Base-by-base conservation (phyloP, 2,797 vertebrate genomes). In the Prunella strophiata region DNA sequence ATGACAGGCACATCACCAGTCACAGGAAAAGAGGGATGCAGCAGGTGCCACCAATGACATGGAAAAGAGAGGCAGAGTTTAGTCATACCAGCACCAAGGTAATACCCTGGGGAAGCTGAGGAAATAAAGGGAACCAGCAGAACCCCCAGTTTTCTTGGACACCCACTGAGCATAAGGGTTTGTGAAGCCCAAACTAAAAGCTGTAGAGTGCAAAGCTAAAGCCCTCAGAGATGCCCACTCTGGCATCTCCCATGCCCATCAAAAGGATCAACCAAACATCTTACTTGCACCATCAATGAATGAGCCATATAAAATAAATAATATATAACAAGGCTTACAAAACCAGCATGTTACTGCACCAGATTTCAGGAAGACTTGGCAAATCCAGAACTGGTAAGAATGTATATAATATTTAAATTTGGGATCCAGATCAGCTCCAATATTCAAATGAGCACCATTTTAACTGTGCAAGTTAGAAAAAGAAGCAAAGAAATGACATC, bases 301-400 rank as follows among this genome's bases (percentile, higher is more conserved):
- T 19, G 23, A 34, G 2, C 5, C 16, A 16, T 5, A 13, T 6
- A 5, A 48, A 70, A 38, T 19, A 50, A 51, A 38, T 3, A 21
- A 23, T 1, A 25, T 0, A 9, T 5, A 55, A 47, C 3, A 50
- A 1, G 1, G 11, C 32, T 72, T 43, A 51, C 11, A 63, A 59
- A 92, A 30, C 0, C 62, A 52, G n/a, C 11, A 12, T 4, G 8
- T 16, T 25, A 62, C 34, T 59, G 66, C 43, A 62, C 3, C 45
- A 78, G 16, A 47, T 26, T 68, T 40, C 22, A 40, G n/a, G 3
- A 48, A 51, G n/a, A 50, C 9, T 10, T 8, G 32, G 34, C 18
- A 62, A 45, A 34, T 12, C 23, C 9, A 30, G 36, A 57, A 62
- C 7, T 3, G 4, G 22, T 26, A 51, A 65, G 45, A 81, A 62